Evolutionary conservation across 2,888 invertebrate species (phyloP).

Genomic region (Laspeyria flexula): DNA sequence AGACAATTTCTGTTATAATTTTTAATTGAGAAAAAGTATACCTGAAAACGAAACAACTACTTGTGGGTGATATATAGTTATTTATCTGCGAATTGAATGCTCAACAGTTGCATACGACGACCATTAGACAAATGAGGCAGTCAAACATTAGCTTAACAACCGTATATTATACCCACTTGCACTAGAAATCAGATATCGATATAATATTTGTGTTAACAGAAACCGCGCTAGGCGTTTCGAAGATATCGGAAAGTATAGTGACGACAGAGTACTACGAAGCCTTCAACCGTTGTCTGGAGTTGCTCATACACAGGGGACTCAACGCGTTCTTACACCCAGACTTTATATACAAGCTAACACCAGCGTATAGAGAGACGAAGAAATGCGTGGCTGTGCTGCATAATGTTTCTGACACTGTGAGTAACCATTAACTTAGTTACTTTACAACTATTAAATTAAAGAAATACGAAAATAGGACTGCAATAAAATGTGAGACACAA

Average conservation of each 20-base stretch:
- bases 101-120: too few relatives aligned
- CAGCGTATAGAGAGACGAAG: constrained; percentile 50
- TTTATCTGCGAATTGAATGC: too few relatives aligned
- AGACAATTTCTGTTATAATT: too few relatives aligned
- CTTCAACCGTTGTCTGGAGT: constrained; percentile 55
- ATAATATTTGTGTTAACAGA: constrained; percentile 44
- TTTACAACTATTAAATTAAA: not conserved
- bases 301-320: constrained; percentile 55
- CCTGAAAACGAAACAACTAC: too few relatives aligned
- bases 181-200: too few relatives aligned
- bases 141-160: too few relatives aligned
- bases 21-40: too few relatives aligned
- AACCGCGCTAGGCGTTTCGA: constrained; percentile 63
- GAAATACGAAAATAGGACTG: too few relatives aligned
- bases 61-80: too few relatives aligned
- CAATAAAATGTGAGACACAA: too few relatives aligned
- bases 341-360: constrained; percentile 56
- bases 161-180: too few relatives aligned
- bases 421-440: constrained; percentile 13
- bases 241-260: constrained; percentile 56
- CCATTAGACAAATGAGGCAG: too few relatives aligned
- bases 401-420: constrained; percentile 62
- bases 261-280: constrained; percentile 63
- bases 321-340: constrained; percentile 62
- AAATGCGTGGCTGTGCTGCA: constrained; percentile 56